Evolutionary conservation across 2,113 vertebrate genomes (phyloP).

Genomic region (Conger conger): DNA sequence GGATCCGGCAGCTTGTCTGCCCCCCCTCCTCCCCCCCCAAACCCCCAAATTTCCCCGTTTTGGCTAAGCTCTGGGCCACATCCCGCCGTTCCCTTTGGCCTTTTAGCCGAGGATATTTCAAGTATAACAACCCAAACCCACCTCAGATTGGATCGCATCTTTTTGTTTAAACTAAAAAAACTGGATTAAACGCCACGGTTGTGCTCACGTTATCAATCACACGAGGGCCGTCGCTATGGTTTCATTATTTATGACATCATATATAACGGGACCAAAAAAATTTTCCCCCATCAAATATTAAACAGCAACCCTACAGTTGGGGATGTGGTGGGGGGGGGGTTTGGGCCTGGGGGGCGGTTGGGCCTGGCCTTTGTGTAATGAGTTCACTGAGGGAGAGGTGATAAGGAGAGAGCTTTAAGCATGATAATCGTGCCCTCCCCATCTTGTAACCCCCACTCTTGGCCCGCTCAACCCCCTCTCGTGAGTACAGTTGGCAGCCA

Average conservation of each 20-base stretch:
- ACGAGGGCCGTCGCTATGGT: slow-evolving; percentile 49
- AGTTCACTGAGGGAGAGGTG: slow-evolving; percentile 50
- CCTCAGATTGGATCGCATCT: slow-evolving; percentile 57
- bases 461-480: not conserved
- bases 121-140: slow-evolving; percentile 52
- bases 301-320: slow-evolving; percentile 36
- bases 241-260: slow-evolving; percentile 57
- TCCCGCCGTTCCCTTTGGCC: not conserved
- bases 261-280: slow-evolving; percentile 41
- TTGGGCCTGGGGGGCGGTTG: slow-evolving; percentile 12
- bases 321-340: slow-evolving; percentile 3
- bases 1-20: slow-evolving; percentile 33
- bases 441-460: slow-evolving; percentile 17
- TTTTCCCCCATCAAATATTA: slow-evolving; percentile 52
- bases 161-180: slow-evolving; percentile 44
- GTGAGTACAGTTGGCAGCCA: slow-evolving; percentile 29
- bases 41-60: slow-evolving; percentile 45
- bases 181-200: not conserved
- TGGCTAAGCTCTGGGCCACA: slow-evolving; percentile 11
- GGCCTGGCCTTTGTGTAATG: slow-evolving; percentile 37
- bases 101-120: slow-evolving; percentile 61
- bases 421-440: slow-evolving; percentile 50
- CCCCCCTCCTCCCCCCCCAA: slow-evolving; percentile 49
- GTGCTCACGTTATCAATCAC: slow-evolving; percentile 52
- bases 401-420: slow-evolving; percentile 50